These are phyloP conservation scores for Leucoraja erinaceus DNA, from an alignment of 2,113 vertebrate species.

Conservation along the genomic window DNA sequence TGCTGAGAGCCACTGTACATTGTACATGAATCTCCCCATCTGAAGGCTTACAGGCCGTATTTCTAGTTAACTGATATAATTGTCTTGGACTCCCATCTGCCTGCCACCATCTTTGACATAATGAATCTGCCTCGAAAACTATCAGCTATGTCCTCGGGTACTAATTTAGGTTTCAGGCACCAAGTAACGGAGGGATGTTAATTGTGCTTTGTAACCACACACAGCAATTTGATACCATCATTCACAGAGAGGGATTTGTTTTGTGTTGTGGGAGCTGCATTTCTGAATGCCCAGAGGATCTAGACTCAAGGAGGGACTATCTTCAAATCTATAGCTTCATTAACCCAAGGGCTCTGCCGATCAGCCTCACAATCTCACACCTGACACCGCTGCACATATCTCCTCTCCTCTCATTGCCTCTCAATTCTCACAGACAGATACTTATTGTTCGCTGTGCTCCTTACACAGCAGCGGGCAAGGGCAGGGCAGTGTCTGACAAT, in stretches of 20 bases:
- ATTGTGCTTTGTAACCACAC: slow-evolving; percentile 22
- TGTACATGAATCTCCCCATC: background rate
- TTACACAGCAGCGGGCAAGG: background rate
- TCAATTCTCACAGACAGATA: slow-evolving; percentile 11
- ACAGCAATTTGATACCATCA: background rate
- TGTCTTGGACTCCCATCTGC: slow-evolving; percentile 14
- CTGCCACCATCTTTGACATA: background rate
- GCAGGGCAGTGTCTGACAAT: background rate
- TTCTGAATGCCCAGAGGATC: slow-evolving; percentile 23
- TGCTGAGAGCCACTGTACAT: background rate
- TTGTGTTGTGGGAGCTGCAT: background rate
- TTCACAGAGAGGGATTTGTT: slow-evolving; percentile 15
- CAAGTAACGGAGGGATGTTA: background rate
- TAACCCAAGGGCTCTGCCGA: slow-evolving; percentile 36
- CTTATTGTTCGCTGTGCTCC: background rate
- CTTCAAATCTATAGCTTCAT: slow-evolving; percentile 43
- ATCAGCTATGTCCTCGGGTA: slow-evolving; percentile 23
- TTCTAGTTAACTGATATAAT: slow-evolving; percentile 18
- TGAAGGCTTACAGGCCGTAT: background rate
- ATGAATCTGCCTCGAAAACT: slow-evolving; percentile 16
- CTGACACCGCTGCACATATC: slow-evolving; percentile 32
- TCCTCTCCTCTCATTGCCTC: slow-evolving; percentile 34
- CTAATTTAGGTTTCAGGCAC: slow-evolving; percentile 14
- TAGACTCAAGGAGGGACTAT: slow-evolving; percentile 25
- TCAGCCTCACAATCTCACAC: slow-evolving; percentile 40